Evolutionary conservation across 1,140 invertebrate genomes (phyloP).

Genomic region (Drosophila miranda): DNA sequence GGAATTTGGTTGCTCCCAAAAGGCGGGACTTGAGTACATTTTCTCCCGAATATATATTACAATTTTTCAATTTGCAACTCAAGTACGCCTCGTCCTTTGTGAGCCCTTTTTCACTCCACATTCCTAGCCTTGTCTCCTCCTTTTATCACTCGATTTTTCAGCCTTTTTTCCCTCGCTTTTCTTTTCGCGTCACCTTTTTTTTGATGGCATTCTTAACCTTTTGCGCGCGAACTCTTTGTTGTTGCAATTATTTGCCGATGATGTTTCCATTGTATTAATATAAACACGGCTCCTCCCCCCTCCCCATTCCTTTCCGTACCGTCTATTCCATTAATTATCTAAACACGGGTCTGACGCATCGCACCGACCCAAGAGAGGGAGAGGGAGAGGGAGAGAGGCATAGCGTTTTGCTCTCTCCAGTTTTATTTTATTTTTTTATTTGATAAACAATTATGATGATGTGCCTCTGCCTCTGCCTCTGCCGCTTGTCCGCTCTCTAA

Average conservation of each 20-base stretch:
- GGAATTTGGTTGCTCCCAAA: no score
- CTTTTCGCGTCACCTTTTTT: neutral
- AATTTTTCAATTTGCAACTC: no score
- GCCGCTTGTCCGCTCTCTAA: constrained; percentile 38
- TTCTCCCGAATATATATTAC: no score
- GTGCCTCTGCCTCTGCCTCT: neutral
- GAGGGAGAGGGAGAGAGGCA: constrained; percentile 12
- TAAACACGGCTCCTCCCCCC: constrained; percentile 23
- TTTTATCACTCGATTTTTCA: no score
- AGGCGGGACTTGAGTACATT: no score
- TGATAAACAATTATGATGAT: constrained; percentile 58
- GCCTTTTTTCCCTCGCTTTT: no score
- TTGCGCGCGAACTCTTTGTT: neutral
- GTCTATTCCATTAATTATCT: constrained; percentile 42
- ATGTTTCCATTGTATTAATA: constrained; percentile 24
- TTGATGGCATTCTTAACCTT: neutral
- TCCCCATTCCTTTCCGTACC: no score
- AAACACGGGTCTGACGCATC: constrained; percentile 40
- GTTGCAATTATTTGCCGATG: constrained; percentile 3
- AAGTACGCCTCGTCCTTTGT: no score
- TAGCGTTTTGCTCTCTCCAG: constrained; percentile 28
- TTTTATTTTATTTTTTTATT: constrained; percentile 17
- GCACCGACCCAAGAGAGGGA: constrained; percentile 13
- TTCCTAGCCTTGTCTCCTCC: no score
- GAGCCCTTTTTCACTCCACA: no score